Percentiles rank a stretch among this genome's conserved stretches.
phyloP scores from a whole-genome alignment of 2,888 invertebrate species.

The Chesias legatella region DNA sequence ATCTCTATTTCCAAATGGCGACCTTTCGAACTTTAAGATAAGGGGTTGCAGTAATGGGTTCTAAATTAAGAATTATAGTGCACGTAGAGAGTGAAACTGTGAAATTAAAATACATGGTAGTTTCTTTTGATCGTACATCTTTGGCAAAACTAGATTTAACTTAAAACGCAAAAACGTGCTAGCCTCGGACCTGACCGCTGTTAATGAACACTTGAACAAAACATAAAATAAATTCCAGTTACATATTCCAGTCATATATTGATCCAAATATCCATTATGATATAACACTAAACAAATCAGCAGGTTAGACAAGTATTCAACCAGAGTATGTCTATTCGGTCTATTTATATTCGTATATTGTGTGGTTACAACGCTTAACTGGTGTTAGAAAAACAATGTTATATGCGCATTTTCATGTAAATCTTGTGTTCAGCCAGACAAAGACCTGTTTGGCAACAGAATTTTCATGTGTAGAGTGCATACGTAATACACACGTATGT shows the following conservation, averaged over 20 bases:
- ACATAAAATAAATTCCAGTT: slow-evolving; percentile 7
- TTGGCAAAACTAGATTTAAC: too few species aligned
- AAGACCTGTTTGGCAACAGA: slow-evolving; percentile 2
- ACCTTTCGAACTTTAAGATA: too few species aligned
- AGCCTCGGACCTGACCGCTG: slow-evolving; percentile 1
- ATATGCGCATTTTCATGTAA: slow-evolving; percentile 9
- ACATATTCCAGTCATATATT: slow-evolving; percentile 4
- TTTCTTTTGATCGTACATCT: too few species aligned
- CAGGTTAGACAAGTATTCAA: slow-evolving; percentile 5
- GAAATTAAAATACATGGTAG: too few species aligned
- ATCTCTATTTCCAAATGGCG: too few species aligned
- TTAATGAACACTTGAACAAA: neutral
- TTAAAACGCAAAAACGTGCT: too few species aligned
- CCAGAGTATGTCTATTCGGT: slow-evolving; percentile 17
- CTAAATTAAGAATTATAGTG: too few species aligned
- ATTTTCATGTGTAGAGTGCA: slow-evolving; percentile 1
- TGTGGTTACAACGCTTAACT: slow-evolving; percentile 4
- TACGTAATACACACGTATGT: neutral
- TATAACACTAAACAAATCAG: slow-evolving; percentile 6
- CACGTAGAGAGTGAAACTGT: too few species aligned
- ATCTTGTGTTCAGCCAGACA: slow-evolving; percentile 1
- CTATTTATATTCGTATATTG: slow-evolving; percentile 7
- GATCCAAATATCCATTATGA: slow-evolving; percentile 6
- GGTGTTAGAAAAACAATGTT: slow-evolving; percentile 9
- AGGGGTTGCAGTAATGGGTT: too few species aligned